These are phyloP conservation scores for Branchipolynoe longqiensis DNA, from an alignment of 2,888 invertebrate species.

Conservation along the genomic window DNA sequence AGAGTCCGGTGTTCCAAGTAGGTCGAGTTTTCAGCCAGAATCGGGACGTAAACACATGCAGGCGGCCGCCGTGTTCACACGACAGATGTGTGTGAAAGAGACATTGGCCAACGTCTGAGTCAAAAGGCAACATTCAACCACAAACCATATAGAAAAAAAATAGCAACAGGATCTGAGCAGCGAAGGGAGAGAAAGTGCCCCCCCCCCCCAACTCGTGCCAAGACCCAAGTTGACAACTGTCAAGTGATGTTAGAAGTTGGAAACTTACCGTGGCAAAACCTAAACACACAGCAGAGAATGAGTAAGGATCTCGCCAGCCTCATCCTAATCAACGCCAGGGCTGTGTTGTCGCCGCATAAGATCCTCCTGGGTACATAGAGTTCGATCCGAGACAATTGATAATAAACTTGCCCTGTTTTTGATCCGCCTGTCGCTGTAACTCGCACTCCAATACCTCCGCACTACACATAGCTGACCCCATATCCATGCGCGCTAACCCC, in stretches of 20 bases:
- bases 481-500: neutral
- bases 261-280: conserved; percentile 40
- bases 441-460: conserved; percentile 44
- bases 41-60: neutral
- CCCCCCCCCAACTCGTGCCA: conserved; percentile 28
- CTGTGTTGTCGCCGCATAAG: conserved; percentile 22
- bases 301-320: conserved; percentile 37
- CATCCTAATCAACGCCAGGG: conserved; percentile 52
- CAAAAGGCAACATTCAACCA: too few relatives aligned
- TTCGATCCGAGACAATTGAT: conserved; percentile 7
- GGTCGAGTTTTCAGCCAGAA: conserved; percentile 17
- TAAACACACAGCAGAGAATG: conserved; percentile 47
- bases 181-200: neutral
- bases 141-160: too few relatives aligned
- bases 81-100: too few relatives aligned
- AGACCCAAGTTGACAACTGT: conserved; percentile 25
- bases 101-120: too few relatives aligned
- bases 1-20: neutral
- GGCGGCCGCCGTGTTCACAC: too few relatives aligned
- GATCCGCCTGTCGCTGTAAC: conserved; percentile 16
- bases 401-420: conserved; percentile 36
- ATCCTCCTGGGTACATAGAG: conserved; percentile 29
- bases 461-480: conserved; percentile 27
- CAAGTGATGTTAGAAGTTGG: conserved; percentile 43
- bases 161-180: too few relatives aligned